Conservation (phyloP, 2,888 invertebrate genomes). For the Tenthredo amoena region DNA sequence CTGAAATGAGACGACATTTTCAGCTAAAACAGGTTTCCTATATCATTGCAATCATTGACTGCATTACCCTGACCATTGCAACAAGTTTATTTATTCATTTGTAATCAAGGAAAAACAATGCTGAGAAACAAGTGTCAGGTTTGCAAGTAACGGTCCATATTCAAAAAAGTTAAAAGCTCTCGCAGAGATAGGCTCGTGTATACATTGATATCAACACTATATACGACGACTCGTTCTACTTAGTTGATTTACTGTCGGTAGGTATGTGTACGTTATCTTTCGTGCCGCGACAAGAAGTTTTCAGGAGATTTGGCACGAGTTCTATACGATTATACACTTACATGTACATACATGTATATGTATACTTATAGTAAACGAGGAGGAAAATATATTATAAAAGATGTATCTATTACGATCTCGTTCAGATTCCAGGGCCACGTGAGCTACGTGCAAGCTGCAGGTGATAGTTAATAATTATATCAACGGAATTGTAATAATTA, state of each 20-base stretch:
- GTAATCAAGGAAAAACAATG: neutral
- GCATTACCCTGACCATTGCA: neutral
- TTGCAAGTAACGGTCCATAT: neutral
- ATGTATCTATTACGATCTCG: slow-evolving; percentile 10
- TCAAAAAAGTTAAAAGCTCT: neutral
- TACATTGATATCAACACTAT: neutral
- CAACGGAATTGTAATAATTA: neutral
- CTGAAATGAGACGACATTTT: neutral
- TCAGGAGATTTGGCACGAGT: neutral
- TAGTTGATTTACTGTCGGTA: neutral
- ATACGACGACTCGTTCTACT: neutral
- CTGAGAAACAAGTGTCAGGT: neutral
- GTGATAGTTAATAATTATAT: neutral
- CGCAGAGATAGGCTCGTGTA: neutral
- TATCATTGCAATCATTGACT: neutral
- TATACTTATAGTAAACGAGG: neutral
- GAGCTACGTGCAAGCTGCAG: neutral
- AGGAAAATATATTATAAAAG: neutral
- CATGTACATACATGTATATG: no score
- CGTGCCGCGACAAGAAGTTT: neutral
- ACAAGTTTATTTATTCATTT: neutral
- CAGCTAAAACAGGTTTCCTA: neutral
- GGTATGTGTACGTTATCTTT: neutral
- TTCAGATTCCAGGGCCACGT: slow-evolving; percentile 31
- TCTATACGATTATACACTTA: neutral